Base-by-base conservation (phyloP, 2,797 vertebrate species). In the Gymnothorax javanicus region DNA sequence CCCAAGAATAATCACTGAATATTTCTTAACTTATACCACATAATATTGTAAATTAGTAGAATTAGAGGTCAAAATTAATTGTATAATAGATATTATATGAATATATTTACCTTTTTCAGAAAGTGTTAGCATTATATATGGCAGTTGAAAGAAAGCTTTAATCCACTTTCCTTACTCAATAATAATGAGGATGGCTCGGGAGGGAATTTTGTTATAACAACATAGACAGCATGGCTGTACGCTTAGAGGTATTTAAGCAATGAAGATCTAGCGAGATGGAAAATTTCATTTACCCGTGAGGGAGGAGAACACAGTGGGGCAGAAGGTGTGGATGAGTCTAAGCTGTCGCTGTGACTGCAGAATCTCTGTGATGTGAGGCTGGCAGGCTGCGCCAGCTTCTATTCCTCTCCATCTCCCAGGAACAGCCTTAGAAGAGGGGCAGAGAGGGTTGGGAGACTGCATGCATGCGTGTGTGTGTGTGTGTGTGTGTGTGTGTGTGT, bases 331-430 rank as follows among this genome's bases (percentile, higher is more conserved):
- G 71, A 23, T 27, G 67, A 83, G 13, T 23, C 82, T 73, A 60
- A 84, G 82, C 81, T 83, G 86, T 73, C 82, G 27, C n/a, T 58
- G 86, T 13, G 7, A 56, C 20, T 20, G 81, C 62, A 25, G 62
- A 50, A 54, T 52, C 25, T 7, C 11, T 52, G 79, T 54, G 77
- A 81, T 81, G 33, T 43, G 73, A 33, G 79, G n/a, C 52, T 20
- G 13, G 79, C 52, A 82, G 11, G 79, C 33, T 60, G 56, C 60
- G 57, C 56, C 82, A 83, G 27, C 56, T 60, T 60, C 60, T 15
- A 58, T 12, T 57, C 94, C 93, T 94, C 94, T 94, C 94, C 94
- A 92, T 94, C 93, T 95, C 91, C 93, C 91, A 94, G 91, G 91
- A 92, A 92, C 86, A 93, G 93, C 91, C 94, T 95, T 94, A 94